Base-by-base conservation (phyloP, 2,797 vertebrate genomes). In the Molossus alvarezi region DNA sequence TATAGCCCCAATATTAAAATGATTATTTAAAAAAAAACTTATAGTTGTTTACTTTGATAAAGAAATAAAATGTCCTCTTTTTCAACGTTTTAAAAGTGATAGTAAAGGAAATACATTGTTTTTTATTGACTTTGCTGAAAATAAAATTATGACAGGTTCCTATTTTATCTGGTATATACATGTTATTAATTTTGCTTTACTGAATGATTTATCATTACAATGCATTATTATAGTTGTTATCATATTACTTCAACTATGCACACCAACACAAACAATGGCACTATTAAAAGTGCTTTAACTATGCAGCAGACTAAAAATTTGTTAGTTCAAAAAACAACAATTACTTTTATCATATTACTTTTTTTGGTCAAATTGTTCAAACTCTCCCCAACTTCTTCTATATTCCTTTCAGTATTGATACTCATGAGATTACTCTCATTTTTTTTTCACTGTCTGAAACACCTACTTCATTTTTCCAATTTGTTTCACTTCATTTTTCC, bases 401-500 rank as follows among this genome's bases (percentile, higher is more conserved):
- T 1, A n/a, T 77, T 72, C 13, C 17, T 69, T 29, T 81, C 48
- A 69, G 3, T 58, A 71, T 7, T 5, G 21, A 71, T n/a, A 64
- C 6, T 60, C 81, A 60, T 15, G 48, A 29, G 14, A 55, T 60
- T 65, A 57, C 51, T 13, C 60, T 14, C 5, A 7, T 53, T 84
- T 85, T 72, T 29, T 69, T 84, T 96, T 79, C 4, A 45, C 9
- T n/a, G 11, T 37, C 29, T 23, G 48, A 69, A 91, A 90, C 3
- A 58, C 20, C 18, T 55, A 53, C 33, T 77, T 94, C 41, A 64
- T 76, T 67, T 65, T 87, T 27, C 51, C 27, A 79, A 13, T 60
- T 93, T 33, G 14, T 93, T 89, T 91, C 84, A 53, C 33, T 77
- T 94, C 41, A 64, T 76, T 67, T 65, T 87, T 27, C 51, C 27